These are phyloP conservation scores for Lycocorax pyrrhopterus DNA, from an alignment of 2,113 vertebrate genomes.

Conservation along the genomic window DNA sequence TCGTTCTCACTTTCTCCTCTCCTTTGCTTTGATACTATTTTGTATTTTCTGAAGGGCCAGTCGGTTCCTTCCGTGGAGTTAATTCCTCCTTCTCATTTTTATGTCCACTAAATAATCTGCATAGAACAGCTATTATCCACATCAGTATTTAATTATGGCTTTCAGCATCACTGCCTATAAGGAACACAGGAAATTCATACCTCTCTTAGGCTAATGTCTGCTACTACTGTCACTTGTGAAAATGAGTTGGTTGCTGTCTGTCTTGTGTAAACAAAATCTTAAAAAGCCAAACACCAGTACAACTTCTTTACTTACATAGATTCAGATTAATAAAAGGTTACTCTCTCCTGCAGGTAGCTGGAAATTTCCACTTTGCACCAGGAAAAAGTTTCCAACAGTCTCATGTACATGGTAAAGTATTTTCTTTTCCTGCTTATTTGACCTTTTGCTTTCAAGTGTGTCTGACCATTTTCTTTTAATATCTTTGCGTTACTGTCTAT, in stretches of 20 bases:
- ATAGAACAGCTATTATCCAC: background rate
- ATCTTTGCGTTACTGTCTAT: background rate
- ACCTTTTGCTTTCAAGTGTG: background rate
- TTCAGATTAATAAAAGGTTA: background rate
- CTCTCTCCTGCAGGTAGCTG: conserved; percentile 83
- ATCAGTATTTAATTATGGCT: background rate
- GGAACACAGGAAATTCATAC: background rate
- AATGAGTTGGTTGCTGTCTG: background rate
- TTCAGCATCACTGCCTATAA: background rate
- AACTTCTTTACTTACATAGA: background rate
- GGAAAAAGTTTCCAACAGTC: conserved; percentile 99
- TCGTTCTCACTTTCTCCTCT: background rate
- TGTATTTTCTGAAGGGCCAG: background rate
- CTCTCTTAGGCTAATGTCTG: background rate
- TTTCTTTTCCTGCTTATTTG: background rate
- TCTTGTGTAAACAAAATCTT: background rate
- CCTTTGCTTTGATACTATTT: background rate
- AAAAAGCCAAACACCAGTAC: background rate
- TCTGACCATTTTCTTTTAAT: background rate
- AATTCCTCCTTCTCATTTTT: background rate
- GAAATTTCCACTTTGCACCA: conserved; percentile 98
- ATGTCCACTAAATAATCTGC: background rate
- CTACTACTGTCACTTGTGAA: background rate
- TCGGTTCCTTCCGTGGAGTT: background rate
- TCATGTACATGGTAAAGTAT: conserved; percentile 90